Evolutionary conservation across 2,113 vertebrate genomes (phyloP).

Genomic region (Gambusia holbrooki): DNA sequence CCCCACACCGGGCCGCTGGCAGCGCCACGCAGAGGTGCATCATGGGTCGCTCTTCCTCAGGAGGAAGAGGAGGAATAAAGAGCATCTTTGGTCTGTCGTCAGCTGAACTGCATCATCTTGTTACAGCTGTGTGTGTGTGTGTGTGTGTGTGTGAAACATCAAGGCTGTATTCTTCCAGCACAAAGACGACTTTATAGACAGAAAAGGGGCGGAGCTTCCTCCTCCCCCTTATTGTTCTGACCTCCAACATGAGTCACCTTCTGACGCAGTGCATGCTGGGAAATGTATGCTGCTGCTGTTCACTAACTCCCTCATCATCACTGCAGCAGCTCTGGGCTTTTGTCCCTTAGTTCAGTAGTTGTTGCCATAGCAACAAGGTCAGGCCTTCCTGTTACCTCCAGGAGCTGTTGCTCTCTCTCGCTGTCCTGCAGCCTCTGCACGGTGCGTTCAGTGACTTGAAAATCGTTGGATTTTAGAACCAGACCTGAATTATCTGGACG

Average conservation of each 20-base stretch:
- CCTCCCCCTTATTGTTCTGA: slow-evolving; percentile 18
- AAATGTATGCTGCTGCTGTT: background rate
- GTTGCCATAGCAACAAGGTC: background rate
- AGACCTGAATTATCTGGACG: too few species aligned
- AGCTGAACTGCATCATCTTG: slow-evolving; percentile 50
- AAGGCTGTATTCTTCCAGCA: slow-evolving; percentile 68
- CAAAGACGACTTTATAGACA: slow-evolving; percentile 65
- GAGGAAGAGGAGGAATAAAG: background rate
- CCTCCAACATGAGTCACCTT: background rate
- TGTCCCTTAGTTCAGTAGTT: too few species aligned
- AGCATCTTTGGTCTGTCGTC: slow-evolving; percentile 32
- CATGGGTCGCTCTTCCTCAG: background rate
- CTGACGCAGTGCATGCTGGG: slow-evolving; percentile 8
- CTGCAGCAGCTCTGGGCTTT: too few species aligned
- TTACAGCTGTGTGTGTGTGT: slow-evolving; percentile 18
- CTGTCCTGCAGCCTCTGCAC: background rate
- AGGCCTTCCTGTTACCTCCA: background rate
- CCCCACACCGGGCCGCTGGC: slow-evolving; percentile 28
- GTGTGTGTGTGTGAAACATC: slow-evolving; percentile 35
- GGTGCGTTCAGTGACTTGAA: too few species aligned
- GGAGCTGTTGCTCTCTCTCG: background rate
- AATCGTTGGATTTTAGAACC: too few species aligned
- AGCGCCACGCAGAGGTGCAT: background rate
- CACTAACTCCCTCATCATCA: background rate
- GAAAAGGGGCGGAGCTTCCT: slow-evolving; percentile 42